Percentiles rank a stretch among this genome's conserved stretches.
Conservation (phyloP, 1,140 invertebrate genomes). For the Papilio aristodemus region DNA sequence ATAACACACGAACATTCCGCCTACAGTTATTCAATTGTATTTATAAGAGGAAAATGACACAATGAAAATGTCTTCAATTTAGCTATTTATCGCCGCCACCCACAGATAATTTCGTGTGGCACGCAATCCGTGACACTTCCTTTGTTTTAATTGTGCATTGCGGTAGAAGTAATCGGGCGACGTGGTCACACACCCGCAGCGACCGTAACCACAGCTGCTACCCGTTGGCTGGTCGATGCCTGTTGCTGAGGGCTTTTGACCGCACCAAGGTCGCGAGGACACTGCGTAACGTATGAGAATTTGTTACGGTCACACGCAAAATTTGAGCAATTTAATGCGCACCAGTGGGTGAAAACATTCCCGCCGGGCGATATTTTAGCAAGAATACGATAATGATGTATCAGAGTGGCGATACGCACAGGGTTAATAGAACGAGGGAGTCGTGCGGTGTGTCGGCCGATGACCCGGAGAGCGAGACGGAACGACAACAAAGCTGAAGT, state of each 20-base stretch:
- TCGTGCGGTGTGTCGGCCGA: conserved; percentile 67
- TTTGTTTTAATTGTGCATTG: conserved; percentile 67
- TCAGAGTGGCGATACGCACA: conserved; percentile 61
- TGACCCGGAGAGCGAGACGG: conserved; percentile 74
- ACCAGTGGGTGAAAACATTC: conserved; percentile 34
- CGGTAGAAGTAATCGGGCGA: conserved; percentile 66
- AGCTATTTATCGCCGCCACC: conserved; percentile 44
- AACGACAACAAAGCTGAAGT: conserved; percentile 78
- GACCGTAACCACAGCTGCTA: conserved; percentile 53
- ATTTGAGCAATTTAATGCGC: conserved; percentile 14
- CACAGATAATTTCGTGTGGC: conserved; percentile 58
- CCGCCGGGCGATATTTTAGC: conserved; percentile 33
- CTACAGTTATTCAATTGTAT: not conserved
- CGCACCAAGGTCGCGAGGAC: conserved; percentile 63
- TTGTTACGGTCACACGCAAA: conserved; percentile 46
- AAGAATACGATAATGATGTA: conserved; percentile 54
- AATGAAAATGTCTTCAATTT: conserved; percentile 22
- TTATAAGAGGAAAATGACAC: conserved; percentile 16
- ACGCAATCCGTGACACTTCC: conserved; percentile 64
- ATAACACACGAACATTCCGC: conserved; percentile 6
- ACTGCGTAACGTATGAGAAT: conserved; percentile 60
- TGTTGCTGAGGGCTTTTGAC: conserved; percentile 59
- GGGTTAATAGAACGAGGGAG: conserved; percentile 76
- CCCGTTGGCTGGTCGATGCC: conserved; percentile 59
- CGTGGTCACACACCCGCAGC: conserved; percentile 57